Evolutionary conservation across 2,797 vertebrate genomes (phyloP).

Genomic region (Alosa sapidissima): DNA sequence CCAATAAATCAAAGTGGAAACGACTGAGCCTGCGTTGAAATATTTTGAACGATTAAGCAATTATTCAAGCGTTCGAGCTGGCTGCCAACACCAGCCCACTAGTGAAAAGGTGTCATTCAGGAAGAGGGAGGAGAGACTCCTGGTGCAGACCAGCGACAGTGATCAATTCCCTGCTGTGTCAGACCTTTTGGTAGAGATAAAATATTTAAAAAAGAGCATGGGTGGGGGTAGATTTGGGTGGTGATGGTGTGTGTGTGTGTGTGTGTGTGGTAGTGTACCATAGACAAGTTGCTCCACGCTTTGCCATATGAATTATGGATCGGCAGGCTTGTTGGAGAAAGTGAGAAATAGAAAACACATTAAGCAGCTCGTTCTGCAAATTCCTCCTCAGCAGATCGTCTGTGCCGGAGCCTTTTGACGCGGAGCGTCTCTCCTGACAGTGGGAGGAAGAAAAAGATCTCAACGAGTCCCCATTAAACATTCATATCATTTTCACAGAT

Average conservation of each 20-base stretch:
- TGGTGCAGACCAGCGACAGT: constrained; percentile 57
- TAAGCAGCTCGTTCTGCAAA: constrained; percentile 65
- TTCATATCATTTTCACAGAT: constrained; percentile 65
- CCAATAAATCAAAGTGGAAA: constrained; percentile 1
- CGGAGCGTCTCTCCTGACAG: constrained; percentile 29
- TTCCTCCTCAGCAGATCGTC: constrained; percentile 61
- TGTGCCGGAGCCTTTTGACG: constrained; percentile 33
- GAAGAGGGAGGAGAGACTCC: constrained; percentile 39
- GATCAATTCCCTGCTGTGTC: constrained; percentile 72
- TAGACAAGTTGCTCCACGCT: constrained; percentile 75
- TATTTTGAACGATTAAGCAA: constrained; percentile 36
- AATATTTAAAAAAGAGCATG: constrained; percentile 55
- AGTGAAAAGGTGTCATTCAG: constrained; percentile 58
- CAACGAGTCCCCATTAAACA: constrained; percentile 55
- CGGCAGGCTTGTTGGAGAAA: constrained; percentile 69
- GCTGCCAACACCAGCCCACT: constrained; percentile 36
- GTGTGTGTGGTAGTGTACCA: constrained; percentile 63
- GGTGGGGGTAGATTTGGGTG: constrained; percentile 40
- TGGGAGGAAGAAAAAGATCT: constrained; percentile 44
- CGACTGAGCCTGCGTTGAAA: not conserved
- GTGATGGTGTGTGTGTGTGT: not conserved
- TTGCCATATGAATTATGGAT: constrained; percentile 78
- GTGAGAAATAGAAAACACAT: constrained; percentile 75
- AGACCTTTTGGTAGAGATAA: constrained; percentile 68
- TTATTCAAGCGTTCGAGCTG: constrained; percentile 43